These are phyloP conservation scores for Callyntrura sp. DNA, from an alignment of 2,888 invertebrate species.

Conservation along the genomic window DNA sequence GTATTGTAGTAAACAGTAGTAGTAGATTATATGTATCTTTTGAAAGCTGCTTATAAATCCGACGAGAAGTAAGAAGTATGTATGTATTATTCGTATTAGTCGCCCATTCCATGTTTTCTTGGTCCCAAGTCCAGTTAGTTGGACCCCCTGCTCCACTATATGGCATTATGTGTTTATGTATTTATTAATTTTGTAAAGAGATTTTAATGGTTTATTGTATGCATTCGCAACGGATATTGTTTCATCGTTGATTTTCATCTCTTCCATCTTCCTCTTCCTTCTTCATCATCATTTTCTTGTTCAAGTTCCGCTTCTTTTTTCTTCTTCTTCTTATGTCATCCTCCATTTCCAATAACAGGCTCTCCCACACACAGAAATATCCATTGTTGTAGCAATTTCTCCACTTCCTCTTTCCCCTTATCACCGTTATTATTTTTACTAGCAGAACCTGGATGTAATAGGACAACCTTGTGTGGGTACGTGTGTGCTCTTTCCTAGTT, in stretches of 20 bases:
- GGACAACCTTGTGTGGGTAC: not conserved
- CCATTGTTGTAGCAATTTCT: constrained; percentile 18
- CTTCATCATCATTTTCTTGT: constrained; percentile 31
- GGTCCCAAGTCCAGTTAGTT: constrained; percentile 81
- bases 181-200: constrained; percentile 47
- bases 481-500: not conserved
- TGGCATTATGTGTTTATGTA: constrained; percentile 43
- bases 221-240: constrained; percentile 66
- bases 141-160: constrained; percentile 80
- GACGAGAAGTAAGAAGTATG: constrained; percentile 56
- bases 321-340: not conserved
- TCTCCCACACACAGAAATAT: constrained; percentile 21
- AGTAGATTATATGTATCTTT: constrained; percentile 26
- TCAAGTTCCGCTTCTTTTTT: not conserved
- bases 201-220: constrained; percentile 72
- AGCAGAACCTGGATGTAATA: not conserved
- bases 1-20: constrained; percentile 30
- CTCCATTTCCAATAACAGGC: constrained; percentile 26
- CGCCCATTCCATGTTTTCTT: constrained; percentile 78
- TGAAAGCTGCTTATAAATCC: constrained; percentile 75
- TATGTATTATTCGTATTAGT: constrained; percentile 63
- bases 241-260: constrained; percentile 56
- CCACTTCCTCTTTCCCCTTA: not conserved
- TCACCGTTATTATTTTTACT: constrained; percentile 21
- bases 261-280: constrained; percentile 16